Evolutionary conservation across 1,140 invertebrate genomes (phyloP), one percentile per base, ranked within the genome.

Genomic region (Scylla paramamosain): DNA sequence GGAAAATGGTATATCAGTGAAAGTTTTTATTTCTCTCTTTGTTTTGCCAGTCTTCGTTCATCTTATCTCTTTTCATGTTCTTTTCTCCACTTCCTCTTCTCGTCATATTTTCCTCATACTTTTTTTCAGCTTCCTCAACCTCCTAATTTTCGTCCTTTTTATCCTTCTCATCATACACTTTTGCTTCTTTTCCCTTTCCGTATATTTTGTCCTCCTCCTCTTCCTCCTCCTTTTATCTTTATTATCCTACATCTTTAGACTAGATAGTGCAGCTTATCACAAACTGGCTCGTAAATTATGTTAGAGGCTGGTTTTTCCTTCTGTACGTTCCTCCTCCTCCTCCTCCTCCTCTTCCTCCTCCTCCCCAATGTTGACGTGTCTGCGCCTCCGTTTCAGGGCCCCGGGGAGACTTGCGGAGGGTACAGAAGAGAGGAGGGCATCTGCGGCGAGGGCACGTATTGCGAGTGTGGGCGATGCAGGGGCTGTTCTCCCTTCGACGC

Each of bases 401-500:
- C 89, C 12, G 89, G 89, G 1, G 89, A 91, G 32, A 25, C 28
- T 7, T 91, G 89, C 10, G 89, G 89, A 14, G 89, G 89, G 39
- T 91, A 91, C 46, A 39, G 45, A 39, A 48, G 52, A 8, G 3
- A 25, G 89, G 20, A 91, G 4, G 89, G 89, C 1, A 28, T 48
- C 4, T 91, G 89, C 46, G 89, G 89, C 25, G 89, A 91, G 89
- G 89, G 89, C 3, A 91, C 45, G 45, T 52, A 25, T 39, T 91
- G 89, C 46, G 28, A n/a, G 32, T 91, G 89, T 91, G 52, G 29
- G 39, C 28, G 20, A 0, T 91, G 89, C 89, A n/a, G 52, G 20
- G 89, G 89, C 14, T 91, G 89, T 39, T 91, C 89, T 4, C 89
- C 89, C 89, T 46, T 91, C 45, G 89, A 91, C 89, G 46, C 16